Evolutionary conservation across 2,797 vertebrate species (phyloP).

Genomic region (Gobio occitaniae): DNA sequence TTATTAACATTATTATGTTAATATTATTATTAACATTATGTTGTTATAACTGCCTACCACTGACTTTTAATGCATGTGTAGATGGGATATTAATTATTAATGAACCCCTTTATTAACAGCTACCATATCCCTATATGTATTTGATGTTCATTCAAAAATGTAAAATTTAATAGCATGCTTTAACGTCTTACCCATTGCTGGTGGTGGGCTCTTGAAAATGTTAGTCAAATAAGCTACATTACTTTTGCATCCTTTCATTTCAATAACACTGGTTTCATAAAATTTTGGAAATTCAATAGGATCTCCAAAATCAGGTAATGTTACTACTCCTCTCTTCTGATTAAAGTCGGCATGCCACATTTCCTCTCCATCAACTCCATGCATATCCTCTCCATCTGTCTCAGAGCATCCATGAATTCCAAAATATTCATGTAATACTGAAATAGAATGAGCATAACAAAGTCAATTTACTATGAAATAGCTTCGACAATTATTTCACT

Average conservation of each 20-base stretch:
- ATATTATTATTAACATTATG: neutral
- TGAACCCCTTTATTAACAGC: neutral
- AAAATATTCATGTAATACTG: neutral
- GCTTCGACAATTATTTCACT: neutral
- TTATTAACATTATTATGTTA: too few relatives aligned
- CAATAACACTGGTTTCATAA: neutral
- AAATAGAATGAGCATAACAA: neutral
- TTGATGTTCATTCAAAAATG: neutral
- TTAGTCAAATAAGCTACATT: neutral
- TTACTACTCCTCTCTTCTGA: neutral
- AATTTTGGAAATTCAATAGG: neutral
- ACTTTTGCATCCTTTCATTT: neutral
- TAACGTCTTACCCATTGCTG: conserved; percentile 35
- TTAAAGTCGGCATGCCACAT: conserved; percentile 7
- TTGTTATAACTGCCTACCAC: neutral
- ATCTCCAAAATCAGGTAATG: conserved; percentile 19
- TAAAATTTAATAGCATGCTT: neutral
- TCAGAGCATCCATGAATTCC: conserved; percentile 10
- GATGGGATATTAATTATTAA: neutral
- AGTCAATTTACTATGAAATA: neutral
- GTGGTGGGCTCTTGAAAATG: neutral
- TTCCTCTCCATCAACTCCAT: conserved; percentile 14
- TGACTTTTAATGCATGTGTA: neutral
- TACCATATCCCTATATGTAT: neutral
- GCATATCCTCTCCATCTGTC: conserved; percentile 12